phyloP scores from a whole-genome alignment of 2,113 vertebrate genomes.

The Elephantulus edwardii region DNA sequence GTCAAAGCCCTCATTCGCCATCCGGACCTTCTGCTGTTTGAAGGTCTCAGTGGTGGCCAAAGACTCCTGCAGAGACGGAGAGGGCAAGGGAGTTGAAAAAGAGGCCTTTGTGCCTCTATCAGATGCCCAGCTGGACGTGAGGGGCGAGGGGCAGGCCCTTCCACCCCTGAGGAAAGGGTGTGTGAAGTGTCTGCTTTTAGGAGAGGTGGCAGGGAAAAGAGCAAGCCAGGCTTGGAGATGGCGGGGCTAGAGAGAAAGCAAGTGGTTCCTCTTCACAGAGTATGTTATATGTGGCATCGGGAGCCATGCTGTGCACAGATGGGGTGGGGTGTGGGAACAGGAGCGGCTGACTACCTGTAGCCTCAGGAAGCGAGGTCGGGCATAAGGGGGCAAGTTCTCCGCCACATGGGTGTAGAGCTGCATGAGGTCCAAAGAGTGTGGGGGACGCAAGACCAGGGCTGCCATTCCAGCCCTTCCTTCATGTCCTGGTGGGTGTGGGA shows the following conservation, averaged over 20 bases:
- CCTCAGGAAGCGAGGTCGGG: slow-evolving; percentile 78
- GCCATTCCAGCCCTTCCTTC: slow-evolving; percentile 93
- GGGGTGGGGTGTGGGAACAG: slow-evolving; percentile 57
- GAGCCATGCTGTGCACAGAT: slow-evolving; percentile 53
- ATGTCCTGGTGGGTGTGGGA: slow-evolving; percentile 80
- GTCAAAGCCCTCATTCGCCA: slow-evolving; percentile 87
- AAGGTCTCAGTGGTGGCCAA: slow-evolving; percentile 90
- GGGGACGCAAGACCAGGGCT: slow-evolving; percentile 85
- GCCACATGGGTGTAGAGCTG: slow-evolving; percentile 82
- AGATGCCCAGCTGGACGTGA: not conserved
- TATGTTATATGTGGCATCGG: fast-evolving
- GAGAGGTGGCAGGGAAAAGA: not conserved
- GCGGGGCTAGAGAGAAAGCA: not conserved
- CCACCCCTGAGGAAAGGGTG: not conserved
- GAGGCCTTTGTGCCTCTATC: not conserved
- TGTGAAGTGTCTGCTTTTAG: not conserved
- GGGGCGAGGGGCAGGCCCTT: not conserved
- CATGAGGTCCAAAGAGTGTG: slow-evolving; percentile 79
- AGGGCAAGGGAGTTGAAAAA: not conserved
- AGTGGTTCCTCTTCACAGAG: not conserved
- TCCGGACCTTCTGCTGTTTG: slow-evolving; percentile 89
- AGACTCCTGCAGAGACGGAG: slow-evolving; percentile 77
- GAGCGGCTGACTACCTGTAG: slow-evolving; percentile 68
- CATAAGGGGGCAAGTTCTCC: slow-evolving; percentile 84
- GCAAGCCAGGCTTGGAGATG: not conserved